Percentiles rank a stretch among this genome's conserved stretches.
Conservation (phyloP, 2,797 vertebrate genomes). For the Luscinia luscinia region DNA sequence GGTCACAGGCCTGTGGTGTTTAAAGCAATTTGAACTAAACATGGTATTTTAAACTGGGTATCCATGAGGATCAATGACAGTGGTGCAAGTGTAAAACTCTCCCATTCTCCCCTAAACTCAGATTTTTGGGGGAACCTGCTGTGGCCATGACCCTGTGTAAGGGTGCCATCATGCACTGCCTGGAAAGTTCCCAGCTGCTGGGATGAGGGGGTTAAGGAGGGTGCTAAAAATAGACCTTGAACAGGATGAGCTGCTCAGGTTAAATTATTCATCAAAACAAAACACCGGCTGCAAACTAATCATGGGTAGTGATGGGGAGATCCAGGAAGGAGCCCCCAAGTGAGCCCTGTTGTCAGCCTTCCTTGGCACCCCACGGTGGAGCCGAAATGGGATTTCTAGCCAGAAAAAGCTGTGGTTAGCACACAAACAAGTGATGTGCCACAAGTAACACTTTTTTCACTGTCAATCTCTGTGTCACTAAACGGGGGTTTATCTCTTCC, state of each 20-base stretch:
- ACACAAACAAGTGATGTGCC: not conserved
- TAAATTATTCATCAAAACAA: not conserved
- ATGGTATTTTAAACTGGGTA: not conserved
- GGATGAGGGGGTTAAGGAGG: not conserved
- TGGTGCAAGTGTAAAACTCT: not conserved
- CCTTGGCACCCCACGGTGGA: fast-evolving
- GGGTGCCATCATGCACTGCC: not conserved
- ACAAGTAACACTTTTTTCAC: not conserved
- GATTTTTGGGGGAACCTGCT: not conserved
- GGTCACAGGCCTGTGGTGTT: not conserved
- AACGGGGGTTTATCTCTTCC: not conserved
- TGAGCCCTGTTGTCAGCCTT: not conserved
- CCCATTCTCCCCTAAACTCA: not conserved
- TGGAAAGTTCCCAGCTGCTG: not conserved
- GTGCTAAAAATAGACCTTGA: not conserved
- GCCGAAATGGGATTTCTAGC: not conserved
- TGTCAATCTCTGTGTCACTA: not conserved
- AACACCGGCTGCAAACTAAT: not conserved
- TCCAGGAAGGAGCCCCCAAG: not conserved
- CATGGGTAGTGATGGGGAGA: not conserved
- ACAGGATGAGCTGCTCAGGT: not conserved
- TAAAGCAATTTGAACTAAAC: not conserved
- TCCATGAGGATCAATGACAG: not conserved
- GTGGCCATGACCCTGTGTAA: fast-evolving
- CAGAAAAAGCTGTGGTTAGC: not conserved